Evolutionary conservation across 2,113 vertebrate genomes (phyloP).

Genomic region (Onychorhynchus coronatus): DNA sequence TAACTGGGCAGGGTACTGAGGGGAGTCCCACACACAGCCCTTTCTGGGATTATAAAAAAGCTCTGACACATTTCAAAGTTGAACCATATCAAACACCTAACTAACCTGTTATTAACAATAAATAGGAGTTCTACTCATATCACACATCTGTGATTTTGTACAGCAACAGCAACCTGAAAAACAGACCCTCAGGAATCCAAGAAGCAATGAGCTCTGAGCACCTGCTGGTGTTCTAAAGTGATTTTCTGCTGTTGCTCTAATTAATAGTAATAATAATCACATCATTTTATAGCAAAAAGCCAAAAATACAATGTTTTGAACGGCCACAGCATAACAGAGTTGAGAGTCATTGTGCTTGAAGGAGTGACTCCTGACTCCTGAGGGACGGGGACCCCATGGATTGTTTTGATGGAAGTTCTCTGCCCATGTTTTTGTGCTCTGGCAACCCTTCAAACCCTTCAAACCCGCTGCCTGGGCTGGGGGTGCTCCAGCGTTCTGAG

Average conservation of each 20-base stretch:
- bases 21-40: background rate
- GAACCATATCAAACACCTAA: background rate
- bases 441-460: conserved; percentile 26
- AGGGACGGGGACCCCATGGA: background rate
- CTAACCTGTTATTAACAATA: background rate
- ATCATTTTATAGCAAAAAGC: background rate
- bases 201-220: background rate
- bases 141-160: background rate
- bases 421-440: background rate
- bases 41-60: background rate
- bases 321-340: background rate
- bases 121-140: background rate
- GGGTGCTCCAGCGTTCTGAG: background rate
- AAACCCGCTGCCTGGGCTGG: background rate
- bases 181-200: background rate
- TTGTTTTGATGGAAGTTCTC: background rate
- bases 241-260: background rate
- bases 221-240: background rate
- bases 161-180: background rate
- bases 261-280: background rate
- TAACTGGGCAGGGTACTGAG: rapidly evolving
- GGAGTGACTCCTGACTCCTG: background rate
- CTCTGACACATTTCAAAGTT: background rate
- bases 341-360: background rate
- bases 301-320: background rate